These are phyloP conservation scores for Ormyrus pomaceus DNA, from an alignment of 2,888 invertebrate species.

Conservation along the genomic window DNA sequence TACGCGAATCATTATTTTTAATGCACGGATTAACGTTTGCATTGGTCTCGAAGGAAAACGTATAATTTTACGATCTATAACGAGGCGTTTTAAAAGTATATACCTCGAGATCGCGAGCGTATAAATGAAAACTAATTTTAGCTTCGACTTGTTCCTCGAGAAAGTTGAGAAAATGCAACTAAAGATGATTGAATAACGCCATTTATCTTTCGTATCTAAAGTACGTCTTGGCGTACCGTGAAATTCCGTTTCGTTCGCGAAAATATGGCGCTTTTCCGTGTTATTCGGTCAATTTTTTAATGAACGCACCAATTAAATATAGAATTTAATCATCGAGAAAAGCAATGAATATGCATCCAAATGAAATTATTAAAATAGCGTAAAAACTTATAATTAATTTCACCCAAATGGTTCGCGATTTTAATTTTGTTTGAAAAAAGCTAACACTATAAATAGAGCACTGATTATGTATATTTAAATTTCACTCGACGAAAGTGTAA, in stretches of 20 bases:
- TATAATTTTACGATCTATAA: too few relatives aligned
- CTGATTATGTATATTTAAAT: too few relatives aligned
- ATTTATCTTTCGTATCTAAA: constrained; percentile 4
- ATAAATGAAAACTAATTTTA: too few relatives aligned
- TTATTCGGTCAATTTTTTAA: constrained; percentile 20
- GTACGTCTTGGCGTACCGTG: neutral
- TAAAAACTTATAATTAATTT: neutral
- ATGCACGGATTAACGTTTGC: neutral
- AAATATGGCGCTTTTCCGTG: constrained; percentile 3
- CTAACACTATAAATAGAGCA: neutral
- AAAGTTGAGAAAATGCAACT: neutral
- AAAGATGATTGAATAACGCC: constrained; percentile 12
- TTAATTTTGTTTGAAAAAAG: neutral
- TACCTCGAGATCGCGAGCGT: too few relatives aligned
- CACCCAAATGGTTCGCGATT: neutral
- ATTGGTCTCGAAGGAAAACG: too few relatives aligned
- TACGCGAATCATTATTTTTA: neutral
- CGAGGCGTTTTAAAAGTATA: too few relatives aligned
- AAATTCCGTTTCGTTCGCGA: neutral
- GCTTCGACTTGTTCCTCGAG: neutral
- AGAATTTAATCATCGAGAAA: too few relatives aligned
- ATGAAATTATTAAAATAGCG: too few relatives aligned
- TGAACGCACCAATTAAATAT: too few relatives aligned
- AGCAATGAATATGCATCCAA: too few relatives aligned
- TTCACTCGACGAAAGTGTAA: too few relatives aligned